phyloP scores from a whole-genome alignment of 2,888 invertebrate species.

The Sinohyriopsis cumingii region DNA sequence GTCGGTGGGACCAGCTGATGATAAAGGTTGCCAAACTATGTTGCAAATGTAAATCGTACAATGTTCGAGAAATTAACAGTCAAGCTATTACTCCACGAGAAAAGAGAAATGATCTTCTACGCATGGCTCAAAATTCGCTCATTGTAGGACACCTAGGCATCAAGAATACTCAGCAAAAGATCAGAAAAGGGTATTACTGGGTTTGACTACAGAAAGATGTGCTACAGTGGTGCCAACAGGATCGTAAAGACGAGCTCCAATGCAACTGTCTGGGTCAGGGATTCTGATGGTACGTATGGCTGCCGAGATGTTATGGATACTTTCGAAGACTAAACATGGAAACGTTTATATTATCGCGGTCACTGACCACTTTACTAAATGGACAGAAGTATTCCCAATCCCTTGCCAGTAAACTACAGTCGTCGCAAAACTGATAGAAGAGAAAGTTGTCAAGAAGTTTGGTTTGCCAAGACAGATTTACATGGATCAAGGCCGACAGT shows the following conservation, averaged over 20 bases:
- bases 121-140: constrained; percentile 9
- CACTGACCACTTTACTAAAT: constrained; percentile 27
- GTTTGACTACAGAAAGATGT: constrained; percentile 14
- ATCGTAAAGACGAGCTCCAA: too few relatives aligned
- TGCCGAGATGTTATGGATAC: constrained; percentile 16
- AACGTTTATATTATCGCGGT: constrained; percentile 24
- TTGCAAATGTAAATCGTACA: neutral
- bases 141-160: constrained; percentile 12
- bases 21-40: neutral
- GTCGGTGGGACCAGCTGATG: constrained; percentile 5
- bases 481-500: too few relatives aligned
- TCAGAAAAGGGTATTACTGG: constrained; percentile 12
- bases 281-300: constrained; percentile 18
- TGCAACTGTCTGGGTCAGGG: too few relatives aligned
- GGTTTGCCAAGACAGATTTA: too few relatives aligned
- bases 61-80: neutral
- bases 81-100: constrained; percentile 7
- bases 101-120: constrained; percentile 6
- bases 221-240: neutral
- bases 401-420: too few relatives aligned
- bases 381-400: constrained; percentile 18
- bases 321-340: constrained; percentile 14
- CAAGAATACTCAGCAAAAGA: constrained; percentile 7
- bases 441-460: too few relatives aligned
- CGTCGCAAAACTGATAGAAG: too few relatives aligned